Evolutionary conservation across 2,113 vertebrate genomes (phyloP), one percentile per base, ranked within the genome.

Genomic region (Protobothrops flavoviridis): DNA sequence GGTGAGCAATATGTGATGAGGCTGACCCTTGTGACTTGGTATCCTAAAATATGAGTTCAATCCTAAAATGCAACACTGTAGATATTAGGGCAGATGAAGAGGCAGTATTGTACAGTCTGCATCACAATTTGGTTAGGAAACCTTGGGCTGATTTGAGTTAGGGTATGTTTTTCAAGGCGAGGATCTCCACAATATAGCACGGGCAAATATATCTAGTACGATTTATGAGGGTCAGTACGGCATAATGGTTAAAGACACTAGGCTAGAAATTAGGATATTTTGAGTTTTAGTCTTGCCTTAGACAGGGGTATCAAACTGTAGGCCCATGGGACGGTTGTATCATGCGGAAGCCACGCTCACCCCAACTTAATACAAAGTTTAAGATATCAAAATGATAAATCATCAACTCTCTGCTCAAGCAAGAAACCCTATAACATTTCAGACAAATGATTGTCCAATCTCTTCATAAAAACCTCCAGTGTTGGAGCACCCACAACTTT

Each of bases 361-460:
- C 8, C 48, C 48, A 50, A 7, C 48, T 50, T 92, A 94, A 91
- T 90, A 90, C 93, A 94, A 91, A 92, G 92, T 87, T 69, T 33
- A 91, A 91, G 93, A 90, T 93, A 94, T 90, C 85, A 94, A 81
- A 93, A 85, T 87, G 48, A 93, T 89, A 29, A 90, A 94, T 88
- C 88, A 48, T 93, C 85, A 89, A 69, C 5, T 29, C 26, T 33
- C 29, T 69, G 29, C n/a, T 69, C 64, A 69, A 5, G 29, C 29
- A 69, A n/a, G 29, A 69, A 69, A 69, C 10, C 29, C 61, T n/a
- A 33, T 17, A 33, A 69, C n/a, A 33, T 64, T n/a, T 64, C 11
- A n/a, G 29, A 64, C 61, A 64, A 64, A 64, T 69, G 29, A 12
- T 33, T 15, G 29, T 33, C 64, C 64, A 69, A 69, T 33, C 12